Percentiles rank a stretch among this genome's conserved stretches.
Evolutionary conservation across 1,140 invertebrate genomes (phyloP).

Genomic region (Megalonaias nervosa): DNA sequence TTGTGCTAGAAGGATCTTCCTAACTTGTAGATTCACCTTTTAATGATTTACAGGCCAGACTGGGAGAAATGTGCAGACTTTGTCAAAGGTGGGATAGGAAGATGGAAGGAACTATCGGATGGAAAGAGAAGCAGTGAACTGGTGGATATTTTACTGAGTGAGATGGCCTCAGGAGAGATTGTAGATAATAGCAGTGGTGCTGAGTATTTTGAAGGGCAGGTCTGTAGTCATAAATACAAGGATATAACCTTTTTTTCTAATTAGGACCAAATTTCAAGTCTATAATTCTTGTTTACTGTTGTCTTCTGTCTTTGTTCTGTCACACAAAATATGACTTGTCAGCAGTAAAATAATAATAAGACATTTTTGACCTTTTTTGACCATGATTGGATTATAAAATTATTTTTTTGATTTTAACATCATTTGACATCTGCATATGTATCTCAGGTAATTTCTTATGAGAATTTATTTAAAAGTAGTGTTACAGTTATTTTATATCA

Average conservation of each 20-base stretch:
- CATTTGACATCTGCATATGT: too few species aligned
- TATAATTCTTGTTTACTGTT: too few species aligned
- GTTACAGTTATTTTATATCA: too few species aligned
- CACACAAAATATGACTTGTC: too few species aligned
- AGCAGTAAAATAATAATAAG: too few species aligned
- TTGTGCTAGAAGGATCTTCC: too few species aligned
- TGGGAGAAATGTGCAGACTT: conserved; percentile 68
- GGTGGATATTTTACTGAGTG: conserved; percentile 65
- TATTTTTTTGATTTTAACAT: too few species aligned
- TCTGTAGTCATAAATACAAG: conserved; percentile 28
- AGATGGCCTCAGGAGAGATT: conserved; percentile 61
- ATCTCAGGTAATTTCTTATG: too few species aligned
- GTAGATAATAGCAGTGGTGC: conserved; percentile 52
- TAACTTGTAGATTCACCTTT: not conserved
- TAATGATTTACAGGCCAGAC: conserved; percentile 59
- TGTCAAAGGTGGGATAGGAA: conserved; percentile 61
- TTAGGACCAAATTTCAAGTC: not conserved
- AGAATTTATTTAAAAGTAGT: too few species aligned
- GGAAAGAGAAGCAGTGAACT: conserved; percentile 68
- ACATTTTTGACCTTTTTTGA: too few species aligned
- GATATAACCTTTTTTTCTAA: not conserved
- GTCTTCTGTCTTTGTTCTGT: too few species aligned
- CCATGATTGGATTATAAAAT: too few species aligned
- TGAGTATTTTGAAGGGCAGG: conserved; percentile 69
- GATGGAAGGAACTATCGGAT: conserved; percentile 68